Conservation (phyloP, 2,888 invertebrate species). For the Aphidoletes aphidimyza region DNA sequence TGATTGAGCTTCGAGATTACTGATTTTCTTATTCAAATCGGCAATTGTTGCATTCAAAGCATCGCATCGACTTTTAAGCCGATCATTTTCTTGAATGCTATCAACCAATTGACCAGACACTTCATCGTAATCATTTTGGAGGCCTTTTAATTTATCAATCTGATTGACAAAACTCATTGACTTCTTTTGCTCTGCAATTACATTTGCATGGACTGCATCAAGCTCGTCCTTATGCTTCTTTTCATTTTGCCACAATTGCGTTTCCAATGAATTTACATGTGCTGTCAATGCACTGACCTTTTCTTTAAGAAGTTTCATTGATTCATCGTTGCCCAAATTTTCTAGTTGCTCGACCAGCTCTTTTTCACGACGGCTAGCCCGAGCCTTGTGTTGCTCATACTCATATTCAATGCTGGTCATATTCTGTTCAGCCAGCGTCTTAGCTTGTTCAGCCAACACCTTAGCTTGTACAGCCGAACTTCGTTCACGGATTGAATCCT, state of each 20-base stretch:
- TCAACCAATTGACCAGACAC: constrained; percentile 72
- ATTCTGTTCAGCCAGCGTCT: constrained; percentile 56
- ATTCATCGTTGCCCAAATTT: constrained; percentile 62
- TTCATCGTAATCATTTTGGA: constrained; percentile 69
- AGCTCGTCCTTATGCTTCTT: constrained; percentile 60
- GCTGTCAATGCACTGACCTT: neutral
- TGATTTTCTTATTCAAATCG: neutral
- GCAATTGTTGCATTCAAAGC: neutral
- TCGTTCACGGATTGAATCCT: neutral
- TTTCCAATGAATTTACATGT: neutral
- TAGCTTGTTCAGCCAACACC: constrained; percentile 59
- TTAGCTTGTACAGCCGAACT: constrained; percentile 60
- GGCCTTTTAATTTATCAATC: constrained; percentile 58
- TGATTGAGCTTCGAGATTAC: neutral
- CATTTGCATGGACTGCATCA: constrained; percentile 58
- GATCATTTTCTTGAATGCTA: constrained; percentile 69
- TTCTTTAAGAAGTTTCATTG: neutral
- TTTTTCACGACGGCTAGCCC: constrained; percentile 69
- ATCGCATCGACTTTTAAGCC: constrained; percentile 66
- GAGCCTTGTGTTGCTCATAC: constrained; percentile 68
- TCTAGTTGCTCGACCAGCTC: constrained; percentile 69
- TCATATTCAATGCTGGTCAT: constrained; percentile 66
- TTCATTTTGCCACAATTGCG: constrained; percentile 58
- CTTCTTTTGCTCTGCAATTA: constrained; percentile 60
- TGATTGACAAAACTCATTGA: constrained; percentile 56